Evolutionary conservation across 2,113 vertebrate species (phyloP), one percentile per base, ranked within the genome.

Genomic region (Ctenomys sociabilis): DNA sequence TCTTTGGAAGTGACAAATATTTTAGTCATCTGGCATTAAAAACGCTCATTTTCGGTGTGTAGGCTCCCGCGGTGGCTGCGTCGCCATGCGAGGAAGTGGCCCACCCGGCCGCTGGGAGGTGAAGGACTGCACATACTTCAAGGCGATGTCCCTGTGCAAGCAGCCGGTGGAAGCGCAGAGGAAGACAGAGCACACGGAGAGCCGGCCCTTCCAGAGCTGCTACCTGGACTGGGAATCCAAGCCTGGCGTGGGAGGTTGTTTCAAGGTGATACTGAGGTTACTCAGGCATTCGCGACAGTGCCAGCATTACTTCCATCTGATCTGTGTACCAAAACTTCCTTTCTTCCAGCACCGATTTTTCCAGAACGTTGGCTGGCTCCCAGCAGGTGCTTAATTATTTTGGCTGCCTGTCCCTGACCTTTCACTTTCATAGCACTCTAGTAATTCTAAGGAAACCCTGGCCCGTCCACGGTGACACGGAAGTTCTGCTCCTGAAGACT

Each of bases 61-160:
- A 99, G 99, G 98, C 95, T 98, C 97, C 91, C 93, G 97, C 70
- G 98, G 99, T 83, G 99, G 99, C 40, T 99, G 99, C 72, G 99
- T 99, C 90, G 99, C 98, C n/a, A 98, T 99, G 96, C 97, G 97
- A 92, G 99, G 98, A 64, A 98, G 98, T 45, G 95, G 97, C 32
- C 98, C 98, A n/a, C 1, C 98, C 97, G 99, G 99, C 75, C 98
- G 95, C 8, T 99, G 99, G 99, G 99, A 99, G 96, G 99, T 99
- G 73, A 99, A 99, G 97, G 98, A 99, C 97, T 99, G 99, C 93
- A 98, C 89, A n/a, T 96, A 97, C 52, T 99, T 99, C 95, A 99
- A 98, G 97, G 99, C 99, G 28, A 98, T 99, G 98, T 99, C 99
- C 16, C 64, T 99, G 86, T 99, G 99, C 90, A 99, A 99, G 96